Evolutionary conservation across 2,797 vertebrate genomes (phyloP).

Genomic region (Diplodus puntazzo): DNA sequence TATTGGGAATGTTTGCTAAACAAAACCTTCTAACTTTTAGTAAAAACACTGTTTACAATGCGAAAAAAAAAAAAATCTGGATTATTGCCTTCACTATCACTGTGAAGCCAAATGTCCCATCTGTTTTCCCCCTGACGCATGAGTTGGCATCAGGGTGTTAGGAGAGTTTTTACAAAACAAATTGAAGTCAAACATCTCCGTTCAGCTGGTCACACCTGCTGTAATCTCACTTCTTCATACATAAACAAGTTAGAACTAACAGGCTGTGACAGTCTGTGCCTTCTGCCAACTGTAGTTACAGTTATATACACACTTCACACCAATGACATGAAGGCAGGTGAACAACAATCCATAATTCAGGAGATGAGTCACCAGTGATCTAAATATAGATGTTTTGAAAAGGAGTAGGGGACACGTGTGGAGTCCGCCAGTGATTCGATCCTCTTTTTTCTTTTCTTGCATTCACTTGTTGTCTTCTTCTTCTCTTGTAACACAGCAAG

Average conservation of each 20-base stretch:
- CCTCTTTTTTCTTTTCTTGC: not conserved
- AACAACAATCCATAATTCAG: constrained; percentile 25
- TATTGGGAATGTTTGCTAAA: not conserved
- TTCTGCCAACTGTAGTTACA: constrained; percentile 11
- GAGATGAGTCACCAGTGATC: not conserved
- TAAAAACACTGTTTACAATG: not conserved
- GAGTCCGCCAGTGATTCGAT: not conserved
- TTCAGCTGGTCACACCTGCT: not conserved
- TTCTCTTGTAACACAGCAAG: constrained; percentile 10
- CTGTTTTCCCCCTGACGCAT: not conserved
- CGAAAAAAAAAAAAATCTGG: constrained; percentile 2
- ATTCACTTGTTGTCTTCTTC: constrained; percentile 17
- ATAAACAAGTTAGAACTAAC: constrained; percentile 8
- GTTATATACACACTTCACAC: not conserved
- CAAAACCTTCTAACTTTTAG: not conserved
- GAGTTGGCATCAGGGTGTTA: not conserved
- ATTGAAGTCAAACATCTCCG: not conserved
- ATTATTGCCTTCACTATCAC: not conserved
- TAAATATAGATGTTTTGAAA: constrained; percentile 49
- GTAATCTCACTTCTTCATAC: not conserved
- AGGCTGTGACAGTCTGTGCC: not conserved
- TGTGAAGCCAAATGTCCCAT: constrained; percentile 19
- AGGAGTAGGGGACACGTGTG: constrained; percentile 15
- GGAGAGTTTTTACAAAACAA: constrained; percentile 7
- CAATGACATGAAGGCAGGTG: constrained; percentile 9